Conservation (phyloP, 2,113 vertebrate genomes). For the Propithecus coquereli region DNA sequence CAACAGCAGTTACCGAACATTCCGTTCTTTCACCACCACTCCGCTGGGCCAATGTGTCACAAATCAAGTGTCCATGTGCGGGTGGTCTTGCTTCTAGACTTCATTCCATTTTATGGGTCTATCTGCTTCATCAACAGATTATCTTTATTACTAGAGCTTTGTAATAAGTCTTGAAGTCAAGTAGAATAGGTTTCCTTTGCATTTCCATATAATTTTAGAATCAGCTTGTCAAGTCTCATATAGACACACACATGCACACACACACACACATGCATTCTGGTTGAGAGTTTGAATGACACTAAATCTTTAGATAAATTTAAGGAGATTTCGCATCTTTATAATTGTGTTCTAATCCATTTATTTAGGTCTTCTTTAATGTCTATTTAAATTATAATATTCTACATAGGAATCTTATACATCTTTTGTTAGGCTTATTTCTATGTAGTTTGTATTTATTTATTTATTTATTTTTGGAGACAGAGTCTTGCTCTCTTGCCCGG, state of each 20-base stretch:
- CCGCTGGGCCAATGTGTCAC: not conserved
- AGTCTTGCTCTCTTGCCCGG: no score
- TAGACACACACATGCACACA: not conserved
- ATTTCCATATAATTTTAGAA: conserved; percentile 17
- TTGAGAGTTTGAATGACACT: not conserved
- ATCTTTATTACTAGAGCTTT: not conserved
- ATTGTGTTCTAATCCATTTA: not conserved
- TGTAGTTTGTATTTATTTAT: not conserved
- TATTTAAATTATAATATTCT: not conserved
- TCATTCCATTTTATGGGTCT: not conserved
- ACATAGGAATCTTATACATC: not conserved
- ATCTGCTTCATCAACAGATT: not conserved
- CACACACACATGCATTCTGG: no score
- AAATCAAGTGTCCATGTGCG: not conserved
- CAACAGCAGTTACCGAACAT: not conserved
- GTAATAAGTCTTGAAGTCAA: not conserved
- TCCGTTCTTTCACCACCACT: not conserved
- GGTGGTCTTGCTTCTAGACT: not conserved
- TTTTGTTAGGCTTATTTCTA: not conserved
- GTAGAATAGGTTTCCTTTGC: not conserved
- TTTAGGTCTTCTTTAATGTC: not conserved
- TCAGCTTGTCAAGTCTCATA: not conserved
- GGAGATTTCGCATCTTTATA: not conserved
- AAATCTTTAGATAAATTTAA: not conserved
- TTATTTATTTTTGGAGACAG: no score